These are phyloP conservation scores for Dysidea cf. avara DNA, from an alignment of 37 sponge, comb jelly and placozoan species.

Conservation along the genomic window DNA sequence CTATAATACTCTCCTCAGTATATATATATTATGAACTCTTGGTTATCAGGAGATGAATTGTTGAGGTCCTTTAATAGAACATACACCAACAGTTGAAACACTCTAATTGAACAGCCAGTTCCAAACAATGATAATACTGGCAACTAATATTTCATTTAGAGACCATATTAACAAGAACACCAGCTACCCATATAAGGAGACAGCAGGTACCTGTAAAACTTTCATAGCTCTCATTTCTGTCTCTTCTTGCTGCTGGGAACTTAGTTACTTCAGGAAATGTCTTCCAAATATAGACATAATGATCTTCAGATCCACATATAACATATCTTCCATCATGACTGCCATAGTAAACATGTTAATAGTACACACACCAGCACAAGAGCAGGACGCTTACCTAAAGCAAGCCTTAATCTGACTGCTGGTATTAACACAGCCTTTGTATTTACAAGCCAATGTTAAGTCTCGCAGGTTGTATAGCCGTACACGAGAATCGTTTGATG, in stretches of 20 bases:
- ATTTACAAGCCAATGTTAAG: constrained; percentile 85
- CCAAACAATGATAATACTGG: too few relatives aligned
- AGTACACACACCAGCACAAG: background rate
- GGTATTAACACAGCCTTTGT: constrained; percentile 88
- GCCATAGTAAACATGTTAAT: background rate
- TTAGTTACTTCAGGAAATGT: constrained; percentile 78
- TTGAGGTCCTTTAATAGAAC: too few relatives aligned
- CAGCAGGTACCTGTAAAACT: constrained; percentile 66
- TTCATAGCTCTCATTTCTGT: constrained; percentile 89
- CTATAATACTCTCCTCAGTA: too few relatives aligned
- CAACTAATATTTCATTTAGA: too few relatives aligned
- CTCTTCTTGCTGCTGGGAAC: constrained; percentile 74
- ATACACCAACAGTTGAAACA: too few relatives aligned
- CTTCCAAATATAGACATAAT: constrained; percentile 84
- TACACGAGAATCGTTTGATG: constrained; percentile 94
- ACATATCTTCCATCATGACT: constrained; percentile 85
- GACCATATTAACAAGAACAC: too few relatives aligned
- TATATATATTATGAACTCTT: too few relatives aligned
- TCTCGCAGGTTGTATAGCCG: constrained; percentile 92
- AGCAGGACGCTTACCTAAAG: constrained; percentile 54
- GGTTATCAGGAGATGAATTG: too few relatives aligned
- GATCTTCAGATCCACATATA: constrained; percentile 92
- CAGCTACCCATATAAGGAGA: background rate
- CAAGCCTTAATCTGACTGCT: constrained; percentile 90
- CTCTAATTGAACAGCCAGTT: too few relatives aligned